Percentiles rank a stretch among this genome's conserved stretches.
These are phyloP conservation scores for Drosophila tropicalis DNA, from an alignment of 1,140 invertebrate species.

Conservation along the genomic window DNA sequence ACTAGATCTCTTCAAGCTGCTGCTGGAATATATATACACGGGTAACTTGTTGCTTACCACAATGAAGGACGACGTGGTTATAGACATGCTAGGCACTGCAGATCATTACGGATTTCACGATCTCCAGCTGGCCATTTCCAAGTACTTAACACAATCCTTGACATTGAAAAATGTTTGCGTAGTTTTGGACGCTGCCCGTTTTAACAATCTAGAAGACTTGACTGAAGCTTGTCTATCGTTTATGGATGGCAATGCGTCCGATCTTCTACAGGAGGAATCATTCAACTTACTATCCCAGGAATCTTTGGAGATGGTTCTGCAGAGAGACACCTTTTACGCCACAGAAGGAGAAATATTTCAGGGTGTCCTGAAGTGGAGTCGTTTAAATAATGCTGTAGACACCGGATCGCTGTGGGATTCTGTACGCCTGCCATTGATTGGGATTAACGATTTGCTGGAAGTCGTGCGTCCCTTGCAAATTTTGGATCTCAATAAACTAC, in stretches of 20 bases:
- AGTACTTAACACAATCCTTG: constrained; percentile 95
- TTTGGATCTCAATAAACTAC: constrained; percentile 91
- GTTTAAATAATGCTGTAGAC: constrained; percentile 80
- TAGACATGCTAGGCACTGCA: constrained; percentile 94
- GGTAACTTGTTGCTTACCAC: constrained; percentile 91
- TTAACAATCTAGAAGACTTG: constrained; percentile 86
- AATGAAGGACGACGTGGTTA: constrained; percentile 92
- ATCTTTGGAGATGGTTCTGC: constrained; percentile 78
- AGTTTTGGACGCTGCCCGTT: constrained; percentile 94
- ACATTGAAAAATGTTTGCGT: constrained; percentile 95
- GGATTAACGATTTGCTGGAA: constrained; percentile 73
- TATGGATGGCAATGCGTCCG: constrained; percentile 93
- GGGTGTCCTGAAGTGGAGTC: too few species aligned
- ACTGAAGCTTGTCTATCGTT: constrained; percentile 90
- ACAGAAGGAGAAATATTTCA: too few species aligned
- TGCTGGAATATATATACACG: constrained; percentile 88
- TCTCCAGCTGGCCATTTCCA: constrained; percentile 95
- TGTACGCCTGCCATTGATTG: too few species aligned
- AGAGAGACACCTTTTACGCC: too few species aligned
- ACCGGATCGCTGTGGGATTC: constrained; percentile 76
- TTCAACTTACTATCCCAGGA: constrained; percentile 93
- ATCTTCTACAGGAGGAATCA: constrained; percentile 92
- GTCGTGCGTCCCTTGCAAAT: too few species aligned
- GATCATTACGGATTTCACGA: constrained; percentile 98
- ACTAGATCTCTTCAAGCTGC: constrained; percentile 91